Base-by-base conservation (phyloP, 2,797 vertebrate species). In the Sebastes matsubarae region DNA sequence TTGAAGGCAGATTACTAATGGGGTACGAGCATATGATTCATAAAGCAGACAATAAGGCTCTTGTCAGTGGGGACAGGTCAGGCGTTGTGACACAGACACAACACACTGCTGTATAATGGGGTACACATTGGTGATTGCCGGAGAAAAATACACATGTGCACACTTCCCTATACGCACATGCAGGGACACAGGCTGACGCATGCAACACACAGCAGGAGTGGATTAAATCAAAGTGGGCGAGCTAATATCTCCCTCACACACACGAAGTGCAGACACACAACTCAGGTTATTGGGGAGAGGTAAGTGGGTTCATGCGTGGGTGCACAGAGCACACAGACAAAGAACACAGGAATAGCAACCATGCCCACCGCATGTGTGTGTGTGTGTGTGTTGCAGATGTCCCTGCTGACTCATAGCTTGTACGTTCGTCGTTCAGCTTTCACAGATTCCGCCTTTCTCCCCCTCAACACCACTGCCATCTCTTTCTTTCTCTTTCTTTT, bases 351-450 rank as follows among this genome's bases (percentile, higher is more conserved):
- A 94, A 94, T 93, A 92, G 91, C 83, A 92, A 77, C 85, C 87
- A 32, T 91, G 90, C 90, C 84, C 88, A 87, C 87, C 68, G 76
- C 83, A 60, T 73, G 81, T 75, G 72, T 82, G 85, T 22, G 85
- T 69, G 72, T 74, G 72, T 82, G 85, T 22, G 85, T 69, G 72
- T 36, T 91, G 89, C 88, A 92, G 87, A 91, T 92, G 94, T 94
- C 94, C 94, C 90, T 86, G 86, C 94, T 96, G 96, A 96, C 91
- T 96, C 95, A 96, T 83, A 81, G 86, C 89, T 83, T 42, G 87
- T 87, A 91, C 83, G 79, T 92, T 95, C 92, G 93, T 94, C 94
- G 92, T 93, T 94, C 88, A 86, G 90, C 89, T 89, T 92, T 93
- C 92, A 88, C 88, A 90, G 93, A 92, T 93, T 92, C 84, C 38